Evolutionary conservation across 64 coral and sea anemone species (phyloP), one percentile per base, ranked within the genome.

Genomic region (Pocillopora damicornis): DNA sequence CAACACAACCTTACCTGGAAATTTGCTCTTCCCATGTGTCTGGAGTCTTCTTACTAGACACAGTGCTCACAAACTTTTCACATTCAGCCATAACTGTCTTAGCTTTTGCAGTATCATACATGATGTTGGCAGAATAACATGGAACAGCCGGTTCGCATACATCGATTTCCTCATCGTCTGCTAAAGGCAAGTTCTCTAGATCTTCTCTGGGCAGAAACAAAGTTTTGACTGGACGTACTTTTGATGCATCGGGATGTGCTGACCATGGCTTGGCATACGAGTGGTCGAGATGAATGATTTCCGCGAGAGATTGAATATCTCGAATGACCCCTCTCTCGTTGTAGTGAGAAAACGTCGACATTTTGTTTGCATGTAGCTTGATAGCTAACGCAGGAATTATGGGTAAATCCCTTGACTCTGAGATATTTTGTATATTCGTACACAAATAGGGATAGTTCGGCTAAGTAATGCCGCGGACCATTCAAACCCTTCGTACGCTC

Each of bases 11-110:
- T 89, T 61, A 99, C 97, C 97, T 87, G 65, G 93, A 95, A 86
- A 99, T 99, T 20, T 91, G 93, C 75, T 99, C 97, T 86, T 99
- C 97, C 97, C 97, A 99, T 71, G 97, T 99, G 74, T 99, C 97
- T 64, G 97, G 97, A 13, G 97, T 99, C 74, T 91, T 81, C 91
- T 93, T 99, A 89, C 97, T 99, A 9, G 90, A 92, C 8, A 90
- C 93, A 93, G 86, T 88, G 2, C 88, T 93, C n/a, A 95, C 97
- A 42, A 91, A 91, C 88, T 95, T 99, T 65, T 99, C 97, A 80
- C 97, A 99, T 73, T 99, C 97, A 75, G 90, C 89, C 97, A 99
- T 99, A 7, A 91, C 90, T 71, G 91, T 78, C 84, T 91, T 95
- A 38, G 97, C 93, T 78, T 99, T 99, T 6, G 93, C 86, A 35